phyloP scores from a whole-genome alignment of 1,140 invertebrate species.

The Spodoptera frugiperda region DNA sequence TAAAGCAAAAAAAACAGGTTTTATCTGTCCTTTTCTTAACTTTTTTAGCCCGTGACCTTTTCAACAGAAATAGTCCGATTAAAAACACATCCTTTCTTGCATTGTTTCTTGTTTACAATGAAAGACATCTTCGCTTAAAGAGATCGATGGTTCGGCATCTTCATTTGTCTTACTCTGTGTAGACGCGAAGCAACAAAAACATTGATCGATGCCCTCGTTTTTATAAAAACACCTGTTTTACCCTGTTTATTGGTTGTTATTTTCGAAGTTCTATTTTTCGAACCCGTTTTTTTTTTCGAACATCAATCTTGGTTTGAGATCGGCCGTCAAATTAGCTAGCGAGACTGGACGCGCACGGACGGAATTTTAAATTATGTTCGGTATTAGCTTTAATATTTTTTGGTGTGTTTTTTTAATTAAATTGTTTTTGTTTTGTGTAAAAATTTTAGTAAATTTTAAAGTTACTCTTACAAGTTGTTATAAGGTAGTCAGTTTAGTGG shows the following conservation, averaged over 20 bases:
- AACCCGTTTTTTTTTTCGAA: slow-evolving; percentile 40
- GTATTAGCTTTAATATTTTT: not conserved
- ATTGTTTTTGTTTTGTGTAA: too few species aligned
- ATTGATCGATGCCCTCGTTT: slow-evolving; percentile 48
- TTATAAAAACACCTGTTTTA: slow-evolving; percentile 56
- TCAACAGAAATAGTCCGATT: not conserved
- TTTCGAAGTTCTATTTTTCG: slow-evolving; percentile 29
- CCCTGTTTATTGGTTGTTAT: slow-evolving; percentile 42
- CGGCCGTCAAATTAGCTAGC: slow-evolving; percentile 1
- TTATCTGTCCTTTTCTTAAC: too few species aligned
- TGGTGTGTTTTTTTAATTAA: too few species aligned
- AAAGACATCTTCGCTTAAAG: not conserved
- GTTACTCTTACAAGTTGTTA: too few species aligned
- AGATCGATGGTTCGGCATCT: slow-evolving; percentile 42
- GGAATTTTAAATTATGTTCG: not conserved
- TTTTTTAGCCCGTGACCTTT: too few species aligned
- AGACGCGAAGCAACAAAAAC: slow-evolving; percentile 46
- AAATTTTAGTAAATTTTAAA: too few species aligned
- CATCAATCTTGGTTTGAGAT: slow-evolving; percentile 46
- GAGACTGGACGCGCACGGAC: not conserved
- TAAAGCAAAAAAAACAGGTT: too few species aligned
- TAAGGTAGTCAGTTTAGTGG: too few species aligned
- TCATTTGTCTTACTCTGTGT: slow-evolving; percentile 53
- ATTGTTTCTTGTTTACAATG: not conserved
- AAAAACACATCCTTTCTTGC: not conserved